Evolutionary conservation across 2,113 vertebrate species (phyloP).

Genomic region (Pluvianellus socialis): DNA sequence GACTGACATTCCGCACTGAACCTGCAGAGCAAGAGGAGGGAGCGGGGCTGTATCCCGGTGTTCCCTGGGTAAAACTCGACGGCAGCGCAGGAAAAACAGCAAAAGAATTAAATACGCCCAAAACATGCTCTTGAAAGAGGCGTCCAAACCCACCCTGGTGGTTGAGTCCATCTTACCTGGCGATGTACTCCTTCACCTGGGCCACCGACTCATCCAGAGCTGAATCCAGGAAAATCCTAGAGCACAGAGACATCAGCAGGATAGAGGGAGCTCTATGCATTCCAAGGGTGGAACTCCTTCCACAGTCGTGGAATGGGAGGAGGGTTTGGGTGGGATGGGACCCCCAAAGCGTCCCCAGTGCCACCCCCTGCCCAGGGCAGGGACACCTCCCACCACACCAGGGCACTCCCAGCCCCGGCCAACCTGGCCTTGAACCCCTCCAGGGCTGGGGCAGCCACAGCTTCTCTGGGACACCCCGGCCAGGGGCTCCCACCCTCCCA

Average conservation of each 20-base stretch:
- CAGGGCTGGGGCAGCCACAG: background rate
- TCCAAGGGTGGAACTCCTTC: rapidly evolving
- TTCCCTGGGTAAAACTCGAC: too few relatives aligned
- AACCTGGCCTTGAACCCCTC: background rate
- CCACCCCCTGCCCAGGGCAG: too few relatives aligned
- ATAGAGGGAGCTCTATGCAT: rapidly evolving
- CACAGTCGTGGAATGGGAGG: too few relatives aligned
- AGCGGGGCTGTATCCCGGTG: background rate
- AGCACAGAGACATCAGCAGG: background rate
- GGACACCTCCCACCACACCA: background rate
- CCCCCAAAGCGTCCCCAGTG: background rate
- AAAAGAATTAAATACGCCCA: background rate
- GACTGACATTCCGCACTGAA: background rate
- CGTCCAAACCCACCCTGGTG: rapidly evolving
- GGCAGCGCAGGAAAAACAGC: rapidly evolving
- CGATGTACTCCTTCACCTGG: background rate
- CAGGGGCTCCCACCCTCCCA: background rate
- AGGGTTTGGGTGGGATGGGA: background rate
- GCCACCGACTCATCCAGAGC: background rate
- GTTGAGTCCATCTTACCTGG: background rate
- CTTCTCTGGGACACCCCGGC: background rate
- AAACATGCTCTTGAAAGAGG: background rate
- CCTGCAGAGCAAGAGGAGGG: background rate
- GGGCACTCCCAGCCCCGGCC: background rate
- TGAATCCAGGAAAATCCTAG: background rate